Evolutionary conservation across 2,797 vertebrate genomes (phyloP).

Genomic region (Oreonectes daqikongensis): DNA sequence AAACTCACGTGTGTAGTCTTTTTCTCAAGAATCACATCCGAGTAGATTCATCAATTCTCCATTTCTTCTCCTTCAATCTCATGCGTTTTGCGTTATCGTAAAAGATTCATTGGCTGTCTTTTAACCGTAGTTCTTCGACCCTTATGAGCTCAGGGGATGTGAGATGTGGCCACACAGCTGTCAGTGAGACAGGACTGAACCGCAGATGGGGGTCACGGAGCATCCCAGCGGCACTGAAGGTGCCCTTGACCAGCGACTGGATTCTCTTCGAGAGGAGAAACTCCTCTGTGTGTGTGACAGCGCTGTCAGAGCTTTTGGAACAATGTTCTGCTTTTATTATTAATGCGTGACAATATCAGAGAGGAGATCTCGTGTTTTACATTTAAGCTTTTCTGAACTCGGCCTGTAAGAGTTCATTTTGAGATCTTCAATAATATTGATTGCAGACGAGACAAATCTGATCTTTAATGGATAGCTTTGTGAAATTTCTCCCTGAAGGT

Average conservation of each 20-base stretch:
- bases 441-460: no score
- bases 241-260: slow-evolving; percentile 75
- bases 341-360: slow-evolving; percentile 13
- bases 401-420: neutral
- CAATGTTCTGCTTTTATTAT: slow-evolving; percentile 11
- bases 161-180: slow-evolving; percentile 19
- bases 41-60: neutral
- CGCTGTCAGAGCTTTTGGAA: slow-evolving; percentile 41
- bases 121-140: neutral
- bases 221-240: slow-evolving; percentile 74
- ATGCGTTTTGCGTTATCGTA: neutral
- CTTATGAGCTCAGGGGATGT: neutral
- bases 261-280: slow-evolving; percentile 74
- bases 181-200: slow-evolving; percentile 56
- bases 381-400: neutral
- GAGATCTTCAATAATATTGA: neutral
- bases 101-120: neutral
- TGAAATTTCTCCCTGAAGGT: no score
- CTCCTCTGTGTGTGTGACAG: slow-evolving; percentile 68
- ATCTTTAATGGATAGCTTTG: no score
- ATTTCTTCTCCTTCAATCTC: neutral
- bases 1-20: neutral
- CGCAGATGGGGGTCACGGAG: slow-evolving; percentile 68
- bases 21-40: neutral
- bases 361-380: neutral